Evolutionary conservation across 2,888 invertebrate species (phyloP).

Genomic region (Oxyscelio sp.): DNA sequence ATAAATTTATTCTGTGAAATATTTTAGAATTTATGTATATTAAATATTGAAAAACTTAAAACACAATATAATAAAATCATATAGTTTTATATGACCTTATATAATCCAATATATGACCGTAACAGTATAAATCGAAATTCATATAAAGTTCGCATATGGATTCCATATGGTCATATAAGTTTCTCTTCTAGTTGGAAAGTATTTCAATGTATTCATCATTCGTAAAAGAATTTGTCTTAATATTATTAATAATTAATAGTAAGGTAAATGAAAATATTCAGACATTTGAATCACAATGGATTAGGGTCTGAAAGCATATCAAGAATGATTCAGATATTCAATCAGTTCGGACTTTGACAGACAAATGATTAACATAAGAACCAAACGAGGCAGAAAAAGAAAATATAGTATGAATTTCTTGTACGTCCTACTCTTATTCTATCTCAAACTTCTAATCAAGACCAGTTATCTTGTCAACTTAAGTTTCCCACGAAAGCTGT

Average conservation of each 20-base stretch:
- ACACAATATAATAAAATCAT: no score
- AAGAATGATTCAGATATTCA: slow-evolving; percentile 37
- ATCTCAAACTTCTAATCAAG: slow-evolving; percentile 72
- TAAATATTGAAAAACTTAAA: no score
- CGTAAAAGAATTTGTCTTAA: slow-evolving; percentile 20
- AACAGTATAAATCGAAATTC: no score
- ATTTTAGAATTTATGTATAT: no score
- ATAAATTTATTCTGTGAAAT: no score
- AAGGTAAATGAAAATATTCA: slow-evolving; percentile 42
- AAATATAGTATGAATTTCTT: slow-evolving; percentile 60
- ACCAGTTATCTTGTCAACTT: slow-evolving; percentile 72
- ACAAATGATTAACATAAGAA: slow-evolving; percentile 72
- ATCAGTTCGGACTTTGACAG: slow-evolving; percentile 48
- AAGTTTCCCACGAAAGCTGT: slow-evolving; percentile 81
- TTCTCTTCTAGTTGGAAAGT: no score
- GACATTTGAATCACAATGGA: slow-evolving; percentile 63
- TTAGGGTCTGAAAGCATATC: slow-evolving; percentile 42
- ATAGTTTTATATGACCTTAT: no score
- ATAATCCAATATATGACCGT: no score
- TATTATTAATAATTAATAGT: slow-evolving; percentile 28
- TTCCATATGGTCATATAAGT: no score
- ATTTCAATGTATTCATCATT: neutral
- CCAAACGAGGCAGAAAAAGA: slow-evolving; percentile 48
- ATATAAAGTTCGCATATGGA: no score
- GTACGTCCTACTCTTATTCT: slow-evolving; percentile 74